A percentile compares a stretch with the other conserved stretches of the same genome.
Evolutionary conservation across 2,113 vertebrate species (phyloP).

Genomic region (Hippocampus comes): DNA sequence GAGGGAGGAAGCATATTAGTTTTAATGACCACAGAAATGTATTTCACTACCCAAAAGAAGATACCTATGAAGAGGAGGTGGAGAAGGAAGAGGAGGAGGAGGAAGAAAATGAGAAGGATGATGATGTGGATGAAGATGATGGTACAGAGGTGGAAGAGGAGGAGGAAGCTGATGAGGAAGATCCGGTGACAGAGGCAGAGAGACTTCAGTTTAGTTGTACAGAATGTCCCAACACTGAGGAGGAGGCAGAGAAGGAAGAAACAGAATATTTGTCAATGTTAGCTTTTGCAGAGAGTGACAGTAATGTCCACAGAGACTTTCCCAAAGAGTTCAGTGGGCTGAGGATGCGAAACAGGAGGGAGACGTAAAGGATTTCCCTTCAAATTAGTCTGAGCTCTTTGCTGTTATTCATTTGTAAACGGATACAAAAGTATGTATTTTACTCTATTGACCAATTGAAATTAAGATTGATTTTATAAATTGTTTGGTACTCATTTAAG

Average conservation of each 20-base stretch:
- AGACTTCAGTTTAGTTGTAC: conserved; percentile 75
- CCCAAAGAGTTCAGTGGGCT: conserved; percentile 50
- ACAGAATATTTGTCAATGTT: conserved; percentile 44
- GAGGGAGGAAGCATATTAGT: conserved; percentile 52
- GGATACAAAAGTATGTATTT: neutral
- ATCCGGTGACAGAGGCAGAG: conserved; percentile 81
- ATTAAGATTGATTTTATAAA: neutral
- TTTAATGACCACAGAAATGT: conserved; percentile 56
- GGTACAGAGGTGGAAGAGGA: conserved; percentile 37
- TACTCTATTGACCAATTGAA: neutral
- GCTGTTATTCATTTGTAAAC: neutral
- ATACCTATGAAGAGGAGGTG: conserved; percentile 40
- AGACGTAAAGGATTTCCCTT: conserved; percentile 32
- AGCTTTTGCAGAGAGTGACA: conserved; percentile 27
- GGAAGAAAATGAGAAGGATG: conserved; percentile 22
- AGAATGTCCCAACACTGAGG: conserved; percentile 72
- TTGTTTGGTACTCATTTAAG: too few species aligned
- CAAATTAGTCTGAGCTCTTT: neutral
- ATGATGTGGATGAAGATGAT: conserved; percentile 30
- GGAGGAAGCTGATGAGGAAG: conserved; percentile 50
- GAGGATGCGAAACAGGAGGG: conserved; percentile 66
- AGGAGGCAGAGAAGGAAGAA: conserved; percentile 51
- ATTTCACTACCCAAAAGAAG: conserved; percentile 67
- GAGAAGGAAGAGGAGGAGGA: conserved; percentile 46
- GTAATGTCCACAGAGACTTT: conserved; percentile 11